Evolutionary conservation across 2,888 invertebrate genomes (phyloP), one percentile per base, ranked within the genome.

Genomic region (Tenthredo mesomela): DNA sequence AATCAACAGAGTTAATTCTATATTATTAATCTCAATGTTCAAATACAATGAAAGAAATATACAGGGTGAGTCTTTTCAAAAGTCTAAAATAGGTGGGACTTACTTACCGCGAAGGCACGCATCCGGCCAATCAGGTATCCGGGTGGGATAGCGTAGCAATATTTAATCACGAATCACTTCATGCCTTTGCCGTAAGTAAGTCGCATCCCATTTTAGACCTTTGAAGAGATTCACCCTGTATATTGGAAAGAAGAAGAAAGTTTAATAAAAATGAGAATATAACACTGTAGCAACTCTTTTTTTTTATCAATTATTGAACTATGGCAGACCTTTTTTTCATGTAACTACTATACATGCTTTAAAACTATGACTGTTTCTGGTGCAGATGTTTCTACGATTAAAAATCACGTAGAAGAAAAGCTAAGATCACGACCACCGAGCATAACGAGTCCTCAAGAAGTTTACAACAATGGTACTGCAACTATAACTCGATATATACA

Each of bases 401-500:
- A 71, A 85, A 89, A 88, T 87, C 88, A 88, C 86, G 85, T 89
- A 78, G 87, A 87, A 87, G 86, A 87, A 84, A 82, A 65, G 47
- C 29, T 82, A 29, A 82, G 67, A 85, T 84, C 87, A 85, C 88
- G 88, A 77, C 84, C 88, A 84, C 84, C 87, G 85, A 88, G 85
- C 86, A 85, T 86, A 83, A 87, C 87, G 73, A 86, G 84, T 82
- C 88, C 84, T n/a, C 21, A 58, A 54, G 83, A 86, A 86, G 86
- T 86, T 82, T 89, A 89, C 88, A 89, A 90, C 87, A 91, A 91
- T 86, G 91, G 92, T 86, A 88, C 91, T 75, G 91, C 92, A 2
- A 93, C 93, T 84, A 92, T 93, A 86, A 93, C 93, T 47, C 92
- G 93, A 82, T 94, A 93, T 88, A 93, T 94, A 86, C 93, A 93